phyloP scores from a whole-genome alignment of 2,888 invertebrate species.

The Agonopterix subpropinquella region DNA sequence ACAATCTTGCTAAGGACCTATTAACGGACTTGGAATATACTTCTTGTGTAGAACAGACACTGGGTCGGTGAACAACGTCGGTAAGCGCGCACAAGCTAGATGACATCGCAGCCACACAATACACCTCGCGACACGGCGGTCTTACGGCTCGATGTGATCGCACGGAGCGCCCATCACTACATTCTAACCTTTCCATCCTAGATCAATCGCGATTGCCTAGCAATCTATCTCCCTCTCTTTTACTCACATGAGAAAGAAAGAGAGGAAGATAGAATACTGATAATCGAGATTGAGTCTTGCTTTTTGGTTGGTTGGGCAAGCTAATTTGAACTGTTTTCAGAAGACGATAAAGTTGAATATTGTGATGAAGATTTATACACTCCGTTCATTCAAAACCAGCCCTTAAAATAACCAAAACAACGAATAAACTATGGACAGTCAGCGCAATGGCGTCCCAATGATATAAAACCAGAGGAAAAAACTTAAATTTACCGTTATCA shows the following conservation, averaged over 20 bases:
- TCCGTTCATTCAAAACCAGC: not conserved
- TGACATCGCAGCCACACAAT: constrained; percentile 2
- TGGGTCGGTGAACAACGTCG: not conserved
- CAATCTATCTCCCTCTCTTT: no score
- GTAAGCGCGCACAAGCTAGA: not conserved
- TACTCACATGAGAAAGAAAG: no score
- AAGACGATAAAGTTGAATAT: no score
- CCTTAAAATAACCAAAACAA: not conserved
- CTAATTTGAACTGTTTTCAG: no score
- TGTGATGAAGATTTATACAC: no score
- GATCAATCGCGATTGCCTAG: no score
- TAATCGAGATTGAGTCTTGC: no score
- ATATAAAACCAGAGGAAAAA: constrained; percentile 37
- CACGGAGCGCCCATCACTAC: not conserved
- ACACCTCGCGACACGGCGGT: not conserved
- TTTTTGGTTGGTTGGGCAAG: no score
- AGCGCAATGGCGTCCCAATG: constrained; percentile 33
- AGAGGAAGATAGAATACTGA: no score
- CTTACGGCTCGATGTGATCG: not conserved
- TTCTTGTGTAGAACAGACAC: not conserved
- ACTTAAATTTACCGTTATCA: constrained; percentile 59
- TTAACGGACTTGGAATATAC: not conserved
- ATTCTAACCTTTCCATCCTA: not conserved
- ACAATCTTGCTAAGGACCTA: not conserved
- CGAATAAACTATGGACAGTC: constrained; percentile 8